Evolutionary conservation across 2,888 invertebrate species (phyloP).

Genomic region (Catocala nupta): DNA sequence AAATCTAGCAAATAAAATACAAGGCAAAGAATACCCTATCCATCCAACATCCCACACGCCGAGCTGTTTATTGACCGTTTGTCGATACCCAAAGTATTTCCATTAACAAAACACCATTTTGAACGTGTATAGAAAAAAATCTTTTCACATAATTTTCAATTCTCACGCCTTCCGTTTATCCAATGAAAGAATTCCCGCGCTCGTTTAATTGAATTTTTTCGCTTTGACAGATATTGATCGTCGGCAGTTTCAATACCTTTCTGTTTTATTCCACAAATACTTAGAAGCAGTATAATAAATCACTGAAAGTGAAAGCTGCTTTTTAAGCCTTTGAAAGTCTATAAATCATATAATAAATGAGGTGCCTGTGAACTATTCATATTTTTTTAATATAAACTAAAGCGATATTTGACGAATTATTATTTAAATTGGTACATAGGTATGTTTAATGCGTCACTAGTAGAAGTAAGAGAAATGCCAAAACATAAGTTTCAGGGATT

Average conservation of each 20-base stretch:
- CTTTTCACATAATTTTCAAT: constrained; percentile 79
- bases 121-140: constrained; percentile 66
- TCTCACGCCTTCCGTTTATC: constrained; percentile 77
- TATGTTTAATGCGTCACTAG: not conserved
- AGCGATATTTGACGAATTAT: constrained; percentile 17
- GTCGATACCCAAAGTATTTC: constrained; percentile 67
- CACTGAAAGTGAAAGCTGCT: constrained; percentile 75
- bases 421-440: constrained; percentile 22
- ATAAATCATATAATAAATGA: constrained; percentile 77
- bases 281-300: constrained; percentile 77
- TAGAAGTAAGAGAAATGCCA: too few relatives aligned
- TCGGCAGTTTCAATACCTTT: constrained; percentile 74
- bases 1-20: too few relatives aligned
- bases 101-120: constrained; percentile 72
- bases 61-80: constrained; percentile 55
- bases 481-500: too few relatives aligned
- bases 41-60: constrained; percentile 17
- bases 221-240: constrained; percentile 83
- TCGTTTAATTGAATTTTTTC: constrained; percentile 81
- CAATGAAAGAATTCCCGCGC: constrained; percentile 73
- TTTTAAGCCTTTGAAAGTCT: constrained; percentile 74
- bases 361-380: constrained; percentile 60
- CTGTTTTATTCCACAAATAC: constrained; percentile 79
- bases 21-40: not conserved
- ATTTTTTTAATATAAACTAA: constrained; percentile 33